These are phyloP conservation scores for Hepsetus odoe DNA, from an alignment of 2,113 vertebrate genomes.

Conservation along the genomic window DNA sequence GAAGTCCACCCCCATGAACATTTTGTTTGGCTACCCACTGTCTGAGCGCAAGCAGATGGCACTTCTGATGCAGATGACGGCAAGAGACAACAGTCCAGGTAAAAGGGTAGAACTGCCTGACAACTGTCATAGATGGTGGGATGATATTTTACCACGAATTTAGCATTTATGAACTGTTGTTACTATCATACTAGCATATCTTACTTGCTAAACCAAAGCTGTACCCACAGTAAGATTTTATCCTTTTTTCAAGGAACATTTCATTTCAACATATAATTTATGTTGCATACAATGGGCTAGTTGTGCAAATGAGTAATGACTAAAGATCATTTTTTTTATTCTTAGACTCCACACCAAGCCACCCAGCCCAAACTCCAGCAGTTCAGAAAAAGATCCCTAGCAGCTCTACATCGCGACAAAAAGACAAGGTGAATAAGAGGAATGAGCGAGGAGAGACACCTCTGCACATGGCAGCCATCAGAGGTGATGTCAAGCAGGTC, in stretches of 20 bases:
- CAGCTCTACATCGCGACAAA: constrained; percentile 89
- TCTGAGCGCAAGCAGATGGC: constrained; percentile 99
- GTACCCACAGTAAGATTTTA: background rate
- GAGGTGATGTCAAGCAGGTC: constrained; percentile 94
- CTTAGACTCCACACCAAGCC: constrained; percentile 89
- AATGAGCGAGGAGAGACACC: constrained; percentile 97
- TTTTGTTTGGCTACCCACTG: constrained; percentile 96
- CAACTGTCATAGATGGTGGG: too few species aligned
- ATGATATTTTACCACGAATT: constrained; percentile 30
- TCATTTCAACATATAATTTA: background rate
- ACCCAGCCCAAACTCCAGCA: constrained; percentile 87
- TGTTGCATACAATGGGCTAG: background rate
- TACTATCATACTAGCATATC: too few species aligned
- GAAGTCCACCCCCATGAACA: constrained; percentile 90
- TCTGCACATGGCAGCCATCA: constrained; percentile 96
- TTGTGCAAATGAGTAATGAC: too few species aligned
- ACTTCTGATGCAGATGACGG: constrained; percentile 99
- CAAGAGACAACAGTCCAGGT: constrained; percentile 98
- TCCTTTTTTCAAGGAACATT: too few species aligned
- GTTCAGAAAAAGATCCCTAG: constrained; percentile 91
- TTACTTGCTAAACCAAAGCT: background rate
- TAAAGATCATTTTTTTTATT: too few species aligned
- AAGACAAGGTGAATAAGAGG: constrained; percentile 99
- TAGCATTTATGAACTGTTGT: too few species aligned
- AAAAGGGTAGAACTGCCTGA: constrained; percentile 41